These are phyloP conservation scores for Bergia puertoricense DNA, from an alignment of 92 coral and sea anemone species.

Conservation along the genomic window DNA sequence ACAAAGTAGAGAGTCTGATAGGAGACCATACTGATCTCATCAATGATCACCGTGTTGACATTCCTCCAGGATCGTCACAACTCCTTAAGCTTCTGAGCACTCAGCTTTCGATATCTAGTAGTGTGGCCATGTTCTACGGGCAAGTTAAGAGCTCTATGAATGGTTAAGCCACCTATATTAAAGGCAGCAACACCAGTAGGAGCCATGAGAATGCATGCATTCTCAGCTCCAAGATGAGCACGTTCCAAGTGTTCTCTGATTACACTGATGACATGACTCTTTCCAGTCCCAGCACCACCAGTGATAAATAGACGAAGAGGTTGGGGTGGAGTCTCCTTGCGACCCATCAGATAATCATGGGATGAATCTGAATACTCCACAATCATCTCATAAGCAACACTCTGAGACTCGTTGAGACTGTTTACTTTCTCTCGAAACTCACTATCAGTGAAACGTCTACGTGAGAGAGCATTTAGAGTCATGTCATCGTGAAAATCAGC, in stretches of 20 bases:
- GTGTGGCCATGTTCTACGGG: constrained; percentile 17
- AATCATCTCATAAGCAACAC: no score
- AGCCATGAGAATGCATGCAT: constrained; percentile 21
- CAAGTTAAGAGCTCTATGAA: background rate
- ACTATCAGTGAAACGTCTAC: no score
- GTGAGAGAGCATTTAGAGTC: no score
- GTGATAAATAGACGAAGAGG: no score
- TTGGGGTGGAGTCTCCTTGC: no score
- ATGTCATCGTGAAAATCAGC: no score
- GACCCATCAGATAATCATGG: no score
- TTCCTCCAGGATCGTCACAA: background rate
- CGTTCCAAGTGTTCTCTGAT: background rate
- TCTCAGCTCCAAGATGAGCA: background rate
- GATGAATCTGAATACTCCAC: no score
- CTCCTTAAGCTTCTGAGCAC: background rate
- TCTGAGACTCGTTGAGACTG: no score
- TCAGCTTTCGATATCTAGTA: background rate
- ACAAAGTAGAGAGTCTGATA: background rate
- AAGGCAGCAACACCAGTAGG: constrained; percentile 39
- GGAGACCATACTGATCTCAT: constrained; percentile 47
- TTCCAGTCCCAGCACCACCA: constrained; percentile 12
- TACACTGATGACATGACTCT: background rate
- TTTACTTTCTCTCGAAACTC: no score
- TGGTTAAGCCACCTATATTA: constrained; percentile 8
- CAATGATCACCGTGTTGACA: constrained; percentile 18